Percentiles rank a stretch among this genome's conserved stretches.
These are phyloP conservation scores for Trichacis sp. DNA, from an alignment of 2,888 invertebrate species.

Conservation along the genomic window DNA sequence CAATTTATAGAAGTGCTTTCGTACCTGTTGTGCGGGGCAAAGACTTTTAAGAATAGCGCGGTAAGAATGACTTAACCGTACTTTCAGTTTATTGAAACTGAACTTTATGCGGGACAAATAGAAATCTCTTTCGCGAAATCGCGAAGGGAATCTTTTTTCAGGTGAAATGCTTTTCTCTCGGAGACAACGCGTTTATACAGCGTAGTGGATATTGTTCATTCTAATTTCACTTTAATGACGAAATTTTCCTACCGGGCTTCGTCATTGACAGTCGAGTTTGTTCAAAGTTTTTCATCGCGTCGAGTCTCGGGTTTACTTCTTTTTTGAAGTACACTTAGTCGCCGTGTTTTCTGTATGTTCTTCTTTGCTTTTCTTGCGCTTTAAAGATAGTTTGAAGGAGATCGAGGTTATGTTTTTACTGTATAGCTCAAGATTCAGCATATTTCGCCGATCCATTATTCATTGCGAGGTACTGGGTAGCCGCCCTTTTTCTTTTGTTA, in stretches of 20 bases:
- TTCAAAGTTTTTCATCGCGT: too few relatives aligned
- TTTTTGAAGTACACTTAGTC: slow-evolving; percentile 26
- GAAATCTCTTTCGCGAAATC: too few relatives aligned
- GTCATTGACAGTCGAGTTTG: too few relatives aligned
- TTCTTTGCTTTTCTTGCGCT: slow-evolving; percentile 17
- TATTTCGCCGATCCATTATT: slow-evolving; percentile 61
- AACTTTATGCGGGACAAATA: too few relatives aligned
- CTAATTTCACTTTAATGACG: not conserved
- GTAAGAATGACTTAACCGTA: not conserved
- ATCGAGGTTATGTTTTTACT: slow-evolving; percentile 40
- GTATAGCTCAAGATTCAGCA: slow-evolving; percentile 56
- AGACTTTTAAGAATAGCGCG: not conserved
- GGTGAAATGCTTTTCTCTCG: too few relatives aligned
- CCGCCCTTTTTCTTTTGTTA: slow-evolving; percentile 60
- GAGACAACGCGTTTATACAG: too few relatives aligned
- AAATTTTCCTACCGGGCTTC: too few relatives aligned
- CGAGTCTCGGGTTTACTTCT: not conserved
- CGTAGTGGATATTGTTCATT: not conserved
- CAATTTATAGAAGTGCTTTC: slow-evolving; percentile 29
- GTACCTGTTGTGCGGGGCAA: slow-evolving; percentile 10
- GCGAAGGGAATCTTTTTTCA: too few relatives aligned
- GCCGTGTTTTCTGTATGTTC: slow-evolving; percentile 24
- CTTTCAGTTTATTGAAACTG: not conserved
- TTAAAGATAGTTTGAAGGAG: slow-evolving; percentile 32
- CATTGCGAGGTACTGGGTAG: slow-evolving; percentile 52